phyloP scores from a whole-genome alignment of 2,113 vertebrate genomes.

The Sturnus vulgaris region DNA sequence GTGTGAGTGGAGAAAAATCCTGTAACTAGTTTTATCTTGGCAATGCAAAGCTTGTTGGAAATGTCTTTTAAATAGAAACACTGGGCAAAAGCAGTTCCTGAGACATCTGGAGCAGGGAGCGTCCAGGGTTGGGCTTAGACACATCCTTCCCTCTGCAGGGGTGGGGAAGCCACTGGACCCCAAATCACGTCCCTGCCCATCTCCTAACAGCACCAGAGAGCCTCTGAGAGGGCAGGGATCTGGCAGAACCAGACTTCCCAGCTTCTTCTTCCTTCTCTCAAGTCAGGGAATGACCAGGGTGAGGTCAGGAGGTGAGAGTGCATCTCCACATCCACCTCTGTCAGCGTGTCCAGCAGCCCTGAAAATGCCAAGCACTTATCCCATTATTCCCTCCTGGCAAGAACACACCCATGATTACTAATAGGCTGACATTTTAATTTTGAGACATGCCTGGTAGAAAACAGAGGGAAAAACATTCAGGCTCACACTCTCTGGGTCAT shows the following conservation, averaged over 20 bases:
- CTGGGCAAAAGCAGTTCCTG: neutral
- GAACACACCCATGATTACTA: neutral
- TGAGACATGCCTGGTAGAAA: neutral
- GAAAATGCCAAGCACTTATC: neutral
- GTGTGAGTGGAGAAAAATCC: neutral
- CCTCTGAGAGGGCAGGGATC: neutral
- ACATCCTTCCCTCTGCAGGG: neutral
- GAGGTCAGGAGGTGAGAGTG: neutral
- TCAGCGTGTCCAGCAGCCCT: fast-evolving
- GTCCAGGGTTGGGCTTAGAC: neutral
- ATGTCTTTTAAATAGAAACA: constrained; percentile 24
- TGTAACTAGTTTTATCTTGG: constrained; percentile 46
- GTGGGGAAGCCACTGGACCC: neutral
- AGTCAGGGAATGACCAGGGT: neutral
- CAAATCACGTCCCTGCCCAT: neutral
- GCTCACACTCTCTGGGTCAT: neutral
- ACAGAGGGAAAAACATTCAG: neutral
- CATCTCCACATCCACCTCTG: neutral
- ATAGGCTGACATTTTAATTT: neutral
- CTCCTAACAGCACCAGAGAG: neutral
- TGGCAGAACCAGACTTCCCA: neutral
- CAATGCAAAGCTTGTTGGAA: neutral
- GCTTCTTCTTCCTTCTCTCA: neutral
- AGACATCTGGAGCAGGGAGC: neutral
- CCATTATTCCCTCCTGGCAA: neutral